Evolutionary conservation across 2,888 invertebrate species (phyloP).

Genomic region (Drosophila picticornis): DNA sequence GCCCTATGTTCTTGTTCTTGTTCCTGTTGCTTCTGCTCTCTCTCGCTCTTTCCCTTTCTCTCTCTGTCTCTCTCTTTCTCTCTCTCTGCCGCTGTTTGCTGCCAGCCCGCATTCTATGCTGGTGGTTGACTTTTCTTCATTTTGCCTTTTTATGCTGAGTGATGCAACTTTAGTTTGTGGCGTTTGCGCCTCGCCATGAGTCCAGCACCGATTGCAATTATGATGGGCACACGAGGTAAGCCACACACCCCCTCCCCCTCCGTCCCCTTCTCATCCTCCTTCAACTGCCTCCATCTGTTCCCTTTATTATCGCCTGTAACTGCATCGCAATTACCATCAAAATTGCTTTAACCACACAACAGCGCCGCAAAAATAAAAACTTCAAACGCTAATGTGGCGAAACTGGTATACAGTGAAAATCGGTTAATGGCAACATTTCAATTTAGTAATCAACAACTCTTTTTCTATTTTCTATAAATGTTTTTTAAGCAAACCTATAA

Average conservation of each 20-base stretch:
- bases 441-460: neutral
- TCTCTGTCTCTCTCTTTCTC: constrained; percentile 26
- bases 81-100: constrained; percentile 32
- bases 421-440: constrained; percentile 19
- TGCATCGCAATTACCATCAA: constrained; percentile 53
- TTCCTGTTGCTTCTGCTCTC: constrained; percentile 22
- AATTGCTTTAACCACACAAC: constrained; percentile 47
- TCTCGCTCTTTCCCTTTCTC: constrained; percentile 27
- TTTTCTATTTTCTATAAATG: neutral
- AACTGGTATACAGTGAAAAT: constrained; percentile 25
- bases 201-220: constrained; percentile 52
- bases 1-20: constrained; percentile 35
- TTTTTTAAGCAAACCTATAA: neutral
- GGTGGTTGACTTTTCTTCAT: constrained; percentile 82
- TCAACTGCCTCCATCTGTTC: constrained; percentile 3
- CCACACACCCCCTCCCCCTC: constrained; percentile 5
- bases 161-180: constrained; percentile 70
- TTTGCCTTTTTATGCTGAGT: constrained; percentile 72
- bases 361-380: constrained; percentile 48
- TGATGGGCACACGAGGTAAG: constrained; percentile 51
- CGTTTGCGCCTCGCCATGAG: constrained; percentile 39
- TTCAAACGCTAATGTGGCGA: constrained; percentile 27
- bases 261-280: neutral
- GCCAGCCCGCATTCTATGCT: constrained; percentile 82
- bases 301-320: constrained; percentile 47